Evolutionary conservation across 2,888 invertebrate genomes (phyloP).

Genomic region (Lasioglossum zephyrum): DNA sequence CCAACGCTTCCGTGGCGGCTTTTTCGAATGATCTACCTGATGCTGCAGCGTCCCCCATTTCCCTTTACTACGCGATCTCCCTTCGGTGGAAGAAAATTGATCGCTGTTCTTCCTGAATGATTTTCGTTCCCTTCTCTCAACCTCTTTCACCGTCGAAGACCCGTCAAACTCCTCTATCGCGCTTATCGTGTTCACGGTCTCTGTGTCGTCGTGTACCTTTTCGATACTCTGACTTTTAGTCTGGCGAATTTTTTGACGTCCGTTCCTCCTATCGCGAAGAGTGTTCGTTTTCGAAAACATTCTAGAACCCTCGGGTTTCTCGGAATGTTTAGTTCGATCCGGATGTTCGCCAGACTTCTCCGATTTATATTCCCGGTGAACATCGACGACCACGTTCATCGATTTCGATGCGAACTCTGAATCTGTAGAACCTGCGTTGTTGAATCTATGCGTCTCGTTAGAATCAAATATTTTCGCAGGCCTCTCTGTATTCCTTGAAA

Average conservation of each 20-base stretch:
- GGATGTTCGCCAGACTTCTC: slow-evolving; percentile 15
- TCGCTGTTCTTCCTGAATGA: background rate
- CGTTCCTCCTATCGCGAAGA: slow-evolving; percentile 24
- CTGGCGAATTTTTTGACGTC: background rate
- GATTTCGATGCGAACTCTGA: slow-evolving; percentile 41
- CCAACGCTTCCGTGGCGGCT: slow-evolving; percentile 76
- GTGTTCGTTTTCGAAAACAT: slow-evolving; percentile 19
- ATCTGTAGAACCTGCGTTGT: slow-evolving; percentile 36
- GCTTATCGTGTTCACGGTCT: slow-evolving; percentile 66
- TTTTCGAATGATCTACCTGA: slow-evolving; percentile 50
- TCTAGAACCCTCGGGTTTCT: slow-evolving; percentile 6
- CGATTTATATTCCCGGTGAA: slow-evolving; percentile 66
- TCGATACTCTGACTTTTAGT: background rate
- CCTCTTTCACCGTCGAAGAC: background rate
- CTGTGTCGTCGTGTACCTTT: slow-evolving; percentile 29
- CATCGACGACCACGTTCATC: slow-evolving; percentile 74
- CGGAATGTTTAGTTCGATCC: background rate
- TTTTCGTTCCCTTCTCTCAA: background rate
- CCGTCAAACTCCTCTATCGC: slow-evolving; percentile 69
- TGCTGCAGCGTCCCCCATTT: slow-evolving; percentile 53
- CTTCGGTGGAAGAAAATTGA: slow-evolving; percentile 15
- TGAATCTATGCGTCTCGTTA: background rate
- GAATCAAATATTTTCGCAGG: background rate
- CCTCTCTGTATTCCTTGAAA: background rate
- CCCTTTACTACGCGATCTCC: slow-evolving; percentile 45